These are phyloP conservation scores for Limanda limanda DNA, from an alignment of 2,113 vertebrate genomes.

Conservation along the genomic window DNA sequence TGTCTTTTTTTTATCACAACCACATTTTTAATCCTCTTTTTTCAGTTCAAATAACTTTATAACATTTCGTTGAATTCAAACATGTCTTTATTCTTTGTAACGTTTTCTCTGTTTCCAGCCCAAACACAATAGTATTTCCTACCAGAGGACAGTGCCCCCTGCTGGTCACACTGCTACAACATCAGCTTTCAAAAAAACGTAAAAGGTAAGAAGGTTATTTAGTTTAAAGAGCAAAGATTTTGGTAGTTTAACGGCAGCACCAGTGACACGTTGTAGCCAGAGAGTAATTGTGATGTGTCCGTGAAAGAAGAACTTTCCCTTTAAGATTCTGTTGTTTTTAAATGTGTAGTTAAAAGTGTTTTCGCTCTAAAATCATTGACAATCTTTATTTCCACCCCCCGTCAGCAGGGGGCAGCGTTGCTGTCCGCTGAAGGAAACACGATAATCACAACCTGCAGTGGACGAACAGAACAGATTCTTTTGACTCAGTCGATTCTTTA, in stretches of 20 bases:
- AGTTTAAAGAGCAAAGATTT: background rate
- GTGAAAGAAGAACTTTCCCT: too few species aligned
- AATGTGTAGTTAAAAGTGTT: conserved; percentile 30
- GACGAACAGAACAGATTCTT: too few species aligned
- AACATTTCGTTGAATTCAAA: background rate
- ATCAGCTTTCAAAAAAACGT: conserved; percentile 3
- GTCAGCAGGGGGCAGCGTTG: background rate
- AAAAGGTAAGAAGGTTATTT: background rate
- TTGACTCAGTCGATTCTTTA: too few species aligned
- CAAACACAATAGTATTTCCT: conserved; percentile 16
- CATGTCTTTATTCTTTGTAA: background rate
- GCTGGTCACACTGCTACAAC: conserved; percentile 24
- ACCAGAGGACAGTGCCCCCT: conserved; percentile 36
- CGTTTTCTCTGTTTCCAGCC: conserved; percentile 36
- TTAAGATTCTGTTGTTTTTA: background rate
- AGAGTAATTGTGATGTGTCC: too few species aligned
- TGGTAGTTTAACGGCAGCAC: conserved; percentile 12
- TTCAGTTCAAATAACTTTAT: too few species aligned
- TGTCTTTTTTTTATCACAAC: too few species aligned
- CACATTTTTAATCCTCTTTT: too few species aligned
- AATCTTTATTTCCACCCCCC: background rate
- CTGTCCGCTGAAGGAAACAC: conserved; percentile 38
- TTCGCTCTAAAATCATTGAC: conserved; percentile 22
- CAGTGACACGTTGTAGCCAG: background rate
- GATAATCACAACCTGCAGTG: too few species aligned